Evolutionary conservation across 1,140 invertebrate genomes (phyloP).

Genomic region (Brachionus asplanchnoidis): DNA sequence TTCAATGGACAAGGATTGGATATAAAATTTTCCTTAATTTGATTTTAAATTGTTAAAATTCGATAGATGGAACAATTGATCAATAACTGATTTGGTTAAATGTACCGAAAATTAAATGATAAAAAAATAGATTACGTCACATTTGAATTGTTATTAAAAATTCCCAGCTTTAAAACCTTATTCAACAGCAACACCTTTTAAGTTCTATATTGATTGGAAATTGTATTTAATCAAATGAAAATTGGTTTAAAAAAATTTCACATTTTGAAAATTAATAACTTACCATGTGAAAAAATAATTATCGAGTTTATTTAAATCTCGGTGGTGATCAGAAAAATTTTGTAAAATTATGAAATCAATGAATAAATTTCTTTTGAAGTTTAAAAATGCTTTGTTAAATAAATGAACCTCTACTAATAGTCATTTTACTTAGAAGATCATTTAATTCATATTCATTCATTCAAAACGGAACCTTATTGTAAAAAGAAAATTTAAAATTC

Average conservation of each 20-base stretch:
- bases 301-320: background rate
- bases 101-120: background rate
- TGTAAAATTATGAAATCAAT: too few species aligned
- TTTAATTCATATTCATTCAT: background rate
- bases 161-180: background rate
- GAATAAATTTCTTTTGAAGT: background rate
- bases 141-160: background rate
- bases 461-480: background rate
- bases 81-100: conserved; percentile 1
- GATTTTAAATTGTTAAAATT: conserved; percentile 5
- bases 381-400: background rate
- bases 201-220: background rate
- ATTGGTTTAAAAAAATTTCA: background rate
- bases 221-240: background rate
- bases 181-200: background rate
- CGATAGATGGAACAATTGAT: background rate
- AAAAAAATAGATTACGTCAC: background rate
- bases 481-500: background rate
- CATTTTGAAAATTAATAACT: background rate
- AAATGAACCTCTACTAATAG: background rate
- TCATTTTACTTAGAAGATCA: background rate
- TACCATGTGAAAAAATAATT: background rate
- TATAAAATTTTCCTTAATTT: background rate
- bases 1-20: too few species aligned
- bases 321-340: background rate